Percentiles rank a stretch among this genome's conserved stretches.
Evolutionary conservation across 2,113 vertebrate species (phyloP).

Genomic region (Prinia subflava): DNA sequence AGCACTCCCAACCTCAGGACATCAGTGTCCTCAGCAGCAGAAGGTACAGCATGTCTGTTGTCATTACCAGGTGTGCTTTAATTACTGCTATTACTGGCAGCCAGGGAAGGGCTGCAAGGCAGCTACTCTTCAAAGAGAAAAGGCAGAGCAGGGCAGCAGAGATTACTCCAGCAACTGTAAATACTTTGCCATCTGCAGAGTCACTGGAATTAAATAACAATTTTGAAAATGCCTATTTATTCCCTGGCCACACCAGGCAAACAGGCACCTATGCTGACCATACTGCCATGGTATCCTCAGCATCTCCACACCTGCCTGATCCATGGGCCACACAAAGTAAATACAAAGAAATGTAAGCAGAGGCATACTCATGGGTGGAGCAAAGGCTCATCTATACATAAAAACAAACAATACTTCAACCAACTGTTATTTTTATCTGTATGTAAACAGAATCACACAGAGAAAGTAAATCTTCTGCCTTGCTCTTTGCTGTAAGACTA

Average conservation of each 20-base stretch:
- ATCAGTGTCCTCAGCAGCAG: not conserved
- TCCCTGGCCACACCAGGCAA: not conserved
- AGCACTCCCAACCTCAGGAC: not conserved
- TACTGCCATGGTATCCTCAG: not conserved
- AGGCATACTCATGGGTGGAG: not conserved
- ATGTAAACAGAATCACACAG: not conserved
- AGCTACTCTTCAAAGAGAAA: constrained; percentile 6
- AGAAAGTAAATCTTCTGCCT: not conserved
- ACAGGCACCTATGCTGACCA: not conserved
- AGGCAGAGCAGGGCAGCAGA: not conserved
- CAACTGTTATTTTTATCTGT: not conserved
- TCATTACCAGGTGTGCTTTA: constrained; percentile 49
- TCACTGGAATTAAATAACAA: not conserved
- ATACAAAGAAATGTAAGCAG: not conserved
- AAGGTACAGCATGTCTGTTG: not conserved
- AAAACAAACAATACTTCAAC: constrained; percentile 23
- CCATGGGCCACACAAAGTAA: not conserved
- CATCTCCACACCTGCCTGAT: not conserved
- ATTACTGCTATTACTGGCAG: constrained; percentile 14
- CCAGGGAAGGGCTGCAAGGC: constrained; percentile 16
- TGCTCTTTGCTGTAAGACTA: not conserved
- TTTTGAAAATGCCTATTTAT: constrained; percentile 3
- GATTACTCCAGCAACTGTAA: not conserved
- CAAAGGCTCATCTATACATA: not conserved
- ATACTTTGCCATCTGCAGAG: not conserved